Evolutionary conservation across 1,140 invertebrate species (phyloP).

Genomic region (Lasaia peninsularis): DNA sequence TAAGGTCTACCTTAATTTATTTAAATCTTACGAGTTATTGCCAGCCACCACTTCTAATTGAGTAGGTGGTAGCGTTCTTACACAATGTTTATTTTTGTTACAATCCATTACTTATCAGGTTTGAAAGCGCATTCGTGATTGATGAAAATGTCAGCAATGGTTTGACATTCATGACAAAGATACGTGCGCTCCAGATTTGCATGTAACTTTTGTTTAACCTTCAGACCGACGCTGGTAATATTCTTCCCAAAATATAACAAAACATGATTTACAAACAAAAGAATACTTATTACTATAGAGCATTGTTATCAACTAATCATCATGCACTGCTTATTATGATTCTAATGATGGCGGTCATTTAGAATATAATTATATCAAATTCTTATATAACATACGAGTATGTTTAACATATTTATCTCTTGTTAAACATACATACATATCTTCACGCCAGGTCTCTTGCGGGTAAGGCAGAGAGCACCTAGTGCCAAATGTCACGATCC

Average conservation of each 20-base stretch:
- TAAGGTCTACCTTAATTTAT: neutral
- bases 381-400: no score
- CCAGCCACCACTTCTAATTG: neutral
- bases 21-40: neutral
- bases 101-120: constrained; percentile 4
- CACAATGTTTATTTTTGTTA: constrained; percentile 4
- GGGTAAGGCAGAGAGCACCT: no score
- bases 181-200: neutral
- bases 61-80: neutral
- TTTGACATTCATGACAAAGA: constrained; percentile 7
- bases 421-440: no score
- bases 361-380: no score
- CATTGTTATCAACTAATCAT: neutral
- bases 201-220: constrained; percentile 7
- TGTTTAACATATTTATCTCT: no score
- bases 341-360: neutral
- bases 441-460: no score
- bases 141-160: neutral
- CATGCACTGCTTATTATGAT: neutral
- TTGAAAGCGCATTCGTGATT: neutral
- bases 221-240: neutral
- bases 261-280: neutral
- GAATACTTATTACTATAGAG: neutral
- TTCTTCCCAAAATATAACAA: constrained; percentile 1
- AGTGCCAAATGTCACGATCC: no score